These are phyloP conservation scores for Calycopis cecrops DNA, from an alignment of 1,140 invertebrate genomes.

Conservation along the genomic window DNA sequence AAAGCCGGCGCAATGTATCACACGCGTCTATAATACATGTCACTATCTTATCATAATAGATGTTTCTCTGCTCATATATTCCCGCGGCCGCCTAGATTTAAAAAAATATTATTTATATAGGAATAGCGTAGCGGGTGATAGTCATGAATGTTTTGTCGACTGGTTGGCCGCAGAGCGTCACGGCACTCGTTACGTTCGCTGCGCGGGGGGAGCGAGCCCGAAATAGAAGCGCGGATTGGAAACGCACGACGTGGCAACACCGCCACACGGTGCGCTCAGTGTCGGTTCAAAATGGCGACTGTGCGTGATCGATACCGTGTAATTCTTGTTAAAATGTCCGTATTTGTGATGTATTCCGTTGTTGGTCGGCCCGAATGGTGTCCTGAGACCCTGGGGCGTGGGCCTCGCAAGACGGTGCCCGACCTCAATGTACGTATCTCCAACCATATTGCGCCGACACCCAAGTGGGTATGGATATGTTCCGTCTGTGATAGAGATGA, in stretches of 20 bases:
- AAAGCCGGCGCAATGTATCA: slow-evolving; percentile 61
- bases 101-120: slow-evolving; percentile 31
- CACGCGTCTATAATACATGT: slow-evolving; percentile 43
- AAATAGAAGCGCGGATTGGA: slow-evolving; percentile 67
- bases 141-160: slow-evolving; percentile 55
- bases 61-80: slow-evolving; percentile 33
- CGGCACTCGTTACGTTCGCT: slow-evolving; percentile 23
- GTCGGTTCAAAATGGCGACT: slow-evolving; percentile 72
- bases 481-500: slow-evolving; percentile 35
- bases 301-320: slow-evolving; percentile 73
- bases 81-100: slow-evolving; percentile 50
- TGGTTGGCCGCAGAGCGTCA: slow-evolving; percentile 38
- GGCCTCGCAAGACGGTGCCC: slow-evolving; percentile 47
- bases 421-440: slow-evolving; percentile 65
- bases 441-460: slow-evolving; percentile 67
- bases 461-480: slow-evolving; percentile 58
- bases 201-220: slow-evolving; percentile 47
- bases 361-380: slow-evolving; percentile 56
- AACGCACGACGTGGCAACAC: slow-evolving; percentile 68
- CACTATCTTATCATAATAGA: slow-evolving; percentile 55
- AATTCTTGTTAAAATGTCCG: slow-evolving; percentile 62
- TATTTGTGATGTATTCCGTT: slow-evolving; percentile 63
- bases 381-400: slow-evolving; percentile 50
- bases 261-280: slow-evolving; percentile 57
- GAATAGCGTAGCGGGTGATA: slow-evolving; percentile 38